phyloP scores from a whole-genome alignment of 2,797 vertebrate genomes.

The Pristis pectinata region DNA sequence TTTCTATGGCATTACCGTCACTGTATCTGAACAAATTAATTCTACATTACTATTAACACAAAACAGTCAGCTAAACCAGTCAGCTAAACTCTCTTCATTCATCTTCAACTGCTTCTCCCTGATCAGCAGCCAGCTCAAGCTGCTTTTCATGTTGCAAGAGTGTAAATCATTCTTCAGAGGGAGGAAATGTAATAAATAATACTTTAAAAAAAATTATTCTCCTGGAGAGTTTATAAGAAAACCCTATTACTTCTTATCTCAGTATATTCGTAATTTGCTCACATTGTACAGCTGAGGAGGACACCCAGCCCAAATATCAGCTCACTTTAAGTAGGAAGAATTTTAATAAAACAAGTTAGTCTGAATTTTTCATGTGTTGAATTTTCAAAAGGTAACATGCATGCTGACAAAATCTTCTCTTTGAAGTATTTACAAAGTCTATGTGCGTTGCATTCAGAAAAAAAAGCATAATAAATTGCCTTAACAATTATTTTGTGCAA shows the following conservation, averaged over 20 bases:
- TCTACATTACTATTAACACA: conserved; percentile 7
- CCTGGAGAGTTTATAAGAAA: neutral
- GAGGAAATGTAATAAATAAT: neutral
- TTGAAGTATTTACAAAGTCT: neutral
- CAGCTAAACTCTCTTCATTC: neutral
- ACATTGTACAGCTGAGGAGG: neutral
- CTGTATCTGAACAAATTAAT: conserved; percentile 25
- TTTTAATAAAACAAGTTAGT: neutral
- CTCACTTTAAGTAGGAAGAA: neutral
- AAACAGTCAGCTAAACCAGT: neutral
- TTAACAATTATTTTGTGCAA: neutral
- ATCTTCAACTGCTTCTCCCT: neutral
- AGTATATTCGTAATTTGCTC: neutral
- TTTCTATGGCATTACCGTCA: neutral
- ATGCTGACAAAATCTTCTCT: neutral
- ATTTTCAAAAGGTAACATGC: neutral
- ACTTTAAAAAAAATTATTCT: neutral
- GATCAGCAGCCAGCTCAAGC: neutral
- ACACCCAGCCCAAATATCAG: neutral
- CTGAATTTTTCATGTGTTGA: neutral
- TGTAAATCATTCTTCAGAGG: neutral
- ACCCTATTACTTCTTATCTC: neutral
- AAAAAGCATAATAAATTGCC: neutral
- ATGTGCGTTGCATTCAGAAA: neutral
- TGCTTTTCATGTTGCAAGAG: neutral